Percentiles rank a stretch among this genome's conserved stretches.
phyloP scores from a whole-genome alignment of 2,888 invertebrate genomes.

The Drosophila meridiana region DNA sequence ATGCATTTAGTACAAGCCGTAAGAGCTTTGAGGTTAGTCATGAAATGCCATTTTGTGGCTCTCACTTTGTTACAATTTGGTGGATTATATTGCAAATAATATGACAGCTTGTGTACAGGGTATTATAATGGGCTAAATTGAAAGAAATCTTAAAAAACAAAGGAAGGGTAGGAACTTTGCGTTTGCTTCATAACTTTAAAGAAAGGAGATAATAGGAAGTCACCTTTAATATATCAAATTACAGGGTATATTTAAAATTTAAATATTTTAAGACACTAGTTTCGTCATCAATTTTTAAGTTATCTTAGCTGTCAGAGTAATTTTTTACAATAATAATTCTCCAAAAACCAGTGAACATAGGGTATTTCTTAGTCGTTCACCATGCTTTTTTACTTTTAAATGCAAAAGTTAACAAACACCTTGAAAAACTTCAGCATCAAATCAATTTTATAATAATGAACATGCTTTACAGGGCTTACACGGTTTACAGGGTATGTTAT shows the following conservation, averaged over 20 bases:
- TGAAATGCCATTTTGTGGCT: slow-evolving; percentile 11
- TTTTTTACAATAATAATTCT: not conserved
- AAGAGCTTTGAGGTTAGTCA: slow-evolving; percentile 26
- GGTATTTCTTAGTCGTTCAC: not conserved
- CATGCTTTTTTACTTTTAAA: not conserved
- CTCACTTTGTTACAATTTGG: slow-evolving; percentile 6
- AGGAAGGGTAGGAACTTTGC: too few species aligned
- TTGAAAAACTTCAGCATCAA: not conserved
- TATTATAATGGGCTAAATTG: not conserved
- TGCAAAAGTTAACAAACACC: not conserved
- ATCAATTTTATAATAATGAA: not conserved
- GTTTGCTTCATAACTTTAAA: not conserved
- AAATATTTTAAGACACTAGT: not conserved
- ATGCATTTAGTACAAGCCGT: slow-evolving; percentile 20
- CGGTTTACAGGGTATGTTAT: not conserved
- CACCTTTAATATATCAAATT: not conserved
- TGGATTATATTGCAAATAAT: slow-evolving; percentile 5
- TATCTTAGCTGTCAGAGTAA: not conserved
- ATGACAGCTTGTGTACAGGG: not conserved
- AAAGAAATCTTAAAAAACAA: not conserved
- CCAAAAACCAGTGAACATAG: too few species aligned
- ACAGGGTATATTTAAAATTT: not conserved
- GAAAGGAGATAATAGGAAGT: not conserved
- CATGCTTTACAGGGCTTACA: not conserved
- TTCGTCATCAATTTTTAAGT: not conserved